phyloP scores from a whole-genome alignment of 2,113 vertebrate species.

The Saiga tatarica region DNA sequence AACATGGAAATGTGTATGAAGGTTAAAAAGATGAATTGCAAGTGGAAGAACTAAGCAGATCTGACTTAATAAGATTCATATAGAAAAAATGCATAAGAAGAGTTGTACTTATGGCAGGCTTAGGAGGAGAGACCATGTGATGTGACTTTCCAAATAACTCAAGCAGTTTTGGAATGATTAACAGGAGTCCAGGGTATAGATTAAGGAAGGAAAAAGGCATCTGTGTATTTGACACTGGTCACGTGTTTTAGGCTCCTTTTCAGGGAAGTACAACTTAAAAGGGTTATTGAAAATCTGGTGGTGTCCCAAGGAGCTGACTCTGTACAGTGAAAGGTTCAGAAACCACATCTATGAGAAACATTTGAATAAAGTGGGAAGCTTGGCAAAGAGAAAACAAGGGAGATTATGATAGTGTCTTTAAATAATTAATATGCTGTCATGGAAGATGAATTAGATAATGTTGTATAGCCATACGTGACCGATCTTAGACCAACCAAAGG shows the following conservation, averaged over 20 bases:
- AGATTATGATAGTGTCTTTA: slow-evolving; percentile 41
- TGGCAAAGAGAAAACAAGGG: slow-evolving; percentile 33
- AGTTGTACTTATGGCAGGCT: background rate
- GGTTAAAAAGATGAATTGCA: slow-evolving; percentile 1
- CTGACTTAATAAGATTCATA: background rate
- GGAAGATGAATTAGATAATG: slow-evolving; percentile 62
- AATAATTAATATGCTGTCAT: slow-evolving; percentile 66
- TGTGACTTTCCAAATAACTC: slow-evolving; percentile 19
- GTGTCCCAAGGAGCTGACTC: background rate
- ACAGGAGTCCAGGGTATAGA: background rate
- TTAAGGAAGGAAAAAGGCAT: background rate
- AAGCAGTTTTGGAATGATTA: background rate
- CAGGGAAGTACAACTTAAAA: background rate
- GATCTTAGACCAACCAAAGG: slow-evolving; percentile 52
- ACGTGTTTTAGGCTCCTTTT: background rate
- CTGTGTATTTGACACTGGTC: background rate
- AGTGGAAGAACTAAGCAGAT: slow-evolving; percentile 6
- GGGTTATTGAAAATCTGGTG: background rate
- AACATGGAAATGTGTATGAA: background rate
- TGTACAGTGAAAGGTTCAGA: background rate
- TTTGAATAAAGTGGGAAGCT: slow-evolving; percentile 11
- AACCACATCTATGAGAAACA: background rate
- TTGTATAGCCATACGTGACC: background rate
- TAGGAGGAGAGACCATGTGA: background rate
- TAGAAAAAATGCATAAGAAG: background rate